Evolutionary conservation across 2,797 vertebrate species (phyloP).

Genomic region (Clangula hyemalis): DNA sequence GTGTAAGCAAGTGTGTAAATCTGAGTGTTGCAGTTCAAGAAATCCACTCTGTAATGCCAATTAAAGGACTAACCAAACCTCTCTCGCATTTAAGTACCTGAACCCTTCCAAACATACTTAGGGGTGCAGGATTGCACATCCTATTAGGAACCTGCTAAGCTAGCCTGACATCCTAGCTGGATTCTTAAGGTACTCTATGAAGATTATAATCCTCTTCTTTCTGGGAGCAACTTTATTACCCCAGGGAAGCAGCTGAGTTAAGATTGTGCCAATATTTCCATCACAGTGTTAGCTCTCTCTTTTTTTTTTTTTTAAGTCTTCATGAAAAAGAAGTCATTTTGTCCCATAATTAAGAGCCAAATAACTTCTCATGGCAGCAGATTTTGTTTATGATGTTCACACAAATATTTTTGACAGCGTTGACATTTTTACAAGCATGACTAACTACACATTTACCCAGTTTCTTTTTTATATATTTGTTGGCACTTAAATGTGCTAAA

Average conservation of each 20-base stretch:
- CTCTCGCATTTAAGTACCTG: conserved; percentile 1
- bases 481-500: conserved; percentile 35
- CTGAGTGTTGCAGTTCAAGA: not conserved
- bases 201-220: conserved; percentile 60
- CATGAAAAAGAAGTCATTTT: conserved; percentile 44
- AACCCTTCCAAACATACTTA: conserved; percentile 36
- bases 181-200: conserved; percentile 47
- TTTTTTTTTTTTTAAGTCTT: not conserved
- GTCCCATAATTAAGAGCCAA: conserved; percentile 55
- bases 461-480: not conserved
- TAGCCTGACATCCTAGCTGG: not conserved
- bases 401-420: conserved; percentile 59
- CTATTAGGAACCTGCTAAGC: conserved; percentile 19
- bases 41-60: conserved; percentile 2
- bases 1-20: conserved; percentile 20
- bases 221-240: conserved; percentile 59
- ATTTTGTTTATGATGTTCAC: conserved; percentile 70
- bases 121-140: conserved; percentile 14
- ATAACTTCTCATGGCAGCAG: conserved; percentile 55
- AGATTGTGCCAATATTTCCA: conserved; percentile 67
- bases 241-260: conserved; percentile 60
- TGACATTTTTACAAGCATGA: conserved; percentile 65
- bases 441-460: conserved; percentile 44
- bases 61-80: not conserved
- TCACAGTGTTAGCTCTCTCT: not conserved